phyloP scores from a whole-genome alignment of 1,140 invertebrate species.

The Lasaia peninsularis region DNA sequence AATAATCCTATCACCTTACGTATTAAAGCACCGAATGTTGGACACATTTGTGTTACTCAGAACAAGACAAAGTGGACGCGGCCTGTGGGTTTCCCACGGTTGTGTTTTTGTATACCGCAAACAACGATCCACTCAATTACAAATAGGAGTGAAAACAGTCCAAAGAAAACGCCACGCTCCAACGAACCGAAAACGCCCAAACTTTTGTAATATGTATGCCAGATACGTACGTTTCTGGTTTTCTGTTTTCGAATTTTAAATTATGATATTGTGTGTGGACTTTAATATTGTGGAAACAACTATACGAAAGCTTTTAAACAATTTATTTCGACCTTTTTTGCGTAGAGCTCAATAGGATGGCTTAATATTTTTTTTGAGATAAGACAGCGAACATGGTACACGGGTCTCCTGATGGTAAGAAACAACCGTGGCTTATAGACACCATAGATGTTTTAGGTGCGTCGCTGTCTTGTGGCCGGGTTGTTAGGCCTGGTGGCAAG shows the following conservation, averaged over 20 bases:
- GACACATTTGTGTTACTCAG: neutral
- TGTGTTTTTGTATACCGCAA: constrained; percentile 16
- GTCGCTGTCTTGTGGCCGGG: too few relatives aligned
- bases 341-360: too few relatives aligned
- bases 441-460: too few relatives aligned
- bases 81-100: constrained; percentile 9
- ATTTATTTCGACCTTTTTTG: neutral
- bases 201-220: constrained; percentile 15
- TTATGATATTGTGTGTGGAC: neutral
- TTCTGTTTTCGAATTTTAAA: constrained; percentile 16
- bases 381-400: too few relatives aligned
- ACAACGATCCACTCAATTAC: constrained; percentile 13
- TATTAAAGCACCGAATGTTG: constrained; percentile 14
- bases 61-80: constrained; percentile 19
- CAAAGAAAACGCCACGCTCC: constrained; percentile 16
- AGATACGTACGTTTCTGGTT: neutral
- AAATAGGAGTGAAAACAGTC: constrained; percentile 16
- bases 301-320: neutral
- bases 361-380: too few relatives aligned
- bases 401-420: too few relatives aligned
- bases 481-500: too few relatives aligned
- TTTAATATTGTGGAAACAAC: neutral
- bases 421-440: too few relatives aligned
- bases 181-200: constrained; percentile 10
- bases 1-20: constrained; percentile 20